A percentile compares a stretch with the other conserved stretches of the same genome.
phyloP scores from a whole-genome alignment of 2,113 vertebrate species.

The Pseudorasbora parva region DNA sequence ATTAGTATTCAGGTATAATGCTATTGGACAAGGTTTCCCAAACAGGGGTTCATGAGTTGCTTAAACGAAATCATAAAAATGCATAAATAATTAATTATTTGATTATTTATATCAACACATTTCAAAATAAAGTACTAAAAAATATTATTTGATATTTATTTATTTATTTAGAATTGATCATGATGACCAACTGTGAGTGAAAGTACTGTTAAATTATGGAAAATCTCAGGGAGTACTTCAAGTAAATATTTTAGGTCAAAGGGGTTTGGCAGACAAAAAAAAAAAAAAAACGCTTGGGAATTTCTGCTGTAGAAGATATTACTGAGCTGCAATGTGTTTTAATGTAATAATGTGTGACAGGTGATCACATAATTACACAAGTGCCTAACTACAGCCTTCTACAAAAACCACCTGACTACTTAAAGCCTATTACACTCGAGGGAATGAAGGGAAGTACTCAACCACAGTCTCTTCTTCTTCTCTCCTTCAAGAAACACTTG shows the following conservation, averaged over 20 bases:
- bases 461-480: constrained; percentile 47
- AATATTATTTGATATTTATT: too few species aligned
- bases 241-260: not conserved
- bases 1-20: too few species aligned
- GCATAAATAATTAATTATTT: too few species aligned
- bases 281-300: not conserved
- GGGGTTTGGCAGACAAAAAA: not conserved
- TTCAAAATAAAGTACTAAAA: too few species aligned
- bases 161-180: too few species aligned
- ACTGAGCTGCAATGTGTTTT: not conserved
- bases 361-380: constrained; percentile 3
- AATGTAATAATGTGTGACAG: not conserved
- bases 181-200: not conserved
- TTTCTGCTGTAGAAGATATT: not conserved
- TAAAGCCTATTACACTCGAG: constrained; percentile 10
- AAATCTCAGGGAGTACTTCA: not conserved
- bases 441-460: not conserved
- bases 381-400: constrained; percentile 11
- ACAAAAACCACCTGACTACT: constrained; percentile 14
- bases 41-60: too few species aligned
- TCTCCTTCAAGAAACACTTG: constrained; percentile 62
- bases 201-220: not conserved
- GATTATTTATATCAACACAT: not conserved
- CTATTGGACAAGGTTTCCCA: too few species aligned
- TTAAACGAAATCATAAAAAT: too few species aligned